Percentiles rank a stretch among this genome's conserved stretches.
Conservation (phyloP, 2,797 vertebrate genomes). For the Arnoldichthys spilopterus region DNA sequence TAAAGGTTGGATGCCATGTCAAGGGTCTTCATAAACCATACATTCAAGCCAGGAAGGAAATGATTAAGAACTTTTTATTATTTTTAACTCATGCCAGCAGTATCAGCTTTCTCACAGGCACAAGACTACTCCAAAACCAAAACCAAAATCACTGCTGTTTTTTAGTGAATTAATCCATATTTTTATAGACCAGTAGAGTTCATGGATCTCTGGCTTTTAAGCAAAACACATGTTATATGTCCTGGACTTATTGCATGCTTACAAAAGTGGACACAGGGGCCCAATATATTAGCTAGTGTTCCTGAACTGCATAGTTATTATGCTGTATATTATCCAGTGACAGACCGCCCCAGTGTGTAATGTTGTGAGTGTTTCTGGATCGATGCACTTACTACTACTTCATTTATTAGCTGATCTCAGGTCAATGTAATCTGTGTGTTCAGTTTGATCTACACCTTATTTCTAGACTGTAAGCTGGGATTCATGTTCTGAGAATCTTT, state of each 20-base stretch:
- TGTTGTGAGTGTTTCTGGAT: background rate
- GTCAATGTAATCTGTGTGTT: background rate
- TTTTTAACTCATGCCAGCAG: background rate
- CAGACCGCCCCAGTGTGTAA: background rate
- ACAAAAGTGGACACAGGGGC: background rate
- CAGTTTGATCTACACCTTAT: no score
- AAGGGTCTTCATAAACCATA: background rate
- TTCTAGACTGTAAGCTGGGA: no score
- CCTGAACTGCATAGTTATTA: constrained; percentile 26
- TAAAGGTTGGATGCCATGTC: no score
- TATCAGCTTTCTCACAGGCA: background rate
- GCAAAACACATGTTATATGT: constrained; percentile 15
- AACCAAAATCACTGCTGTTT: background rate
- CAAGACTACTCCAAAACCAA: background rate
- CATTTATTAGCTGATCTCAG: constrained; percentile 29
- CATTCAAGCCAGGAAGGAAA: background rate
- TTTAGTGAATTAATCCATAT: background rate
- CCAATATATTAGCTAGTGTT: constrained; percentile 22
- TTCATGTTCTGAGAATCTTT: no score
- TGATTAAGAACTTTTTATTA: no score
- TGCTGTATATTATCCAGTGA: constrained; percentile 35
- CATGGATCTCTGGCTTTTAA: background rate
- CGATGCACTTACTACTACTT: constrained; percentile 1
- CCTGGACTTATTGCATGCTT: background rate
- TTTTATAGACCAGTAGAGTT: background rate